These are phyloP conservation scores for Amphiprion clarkii DNA, from an alignment of 2,797 vertebrate species.

Conservation along the genomic window DNA sequence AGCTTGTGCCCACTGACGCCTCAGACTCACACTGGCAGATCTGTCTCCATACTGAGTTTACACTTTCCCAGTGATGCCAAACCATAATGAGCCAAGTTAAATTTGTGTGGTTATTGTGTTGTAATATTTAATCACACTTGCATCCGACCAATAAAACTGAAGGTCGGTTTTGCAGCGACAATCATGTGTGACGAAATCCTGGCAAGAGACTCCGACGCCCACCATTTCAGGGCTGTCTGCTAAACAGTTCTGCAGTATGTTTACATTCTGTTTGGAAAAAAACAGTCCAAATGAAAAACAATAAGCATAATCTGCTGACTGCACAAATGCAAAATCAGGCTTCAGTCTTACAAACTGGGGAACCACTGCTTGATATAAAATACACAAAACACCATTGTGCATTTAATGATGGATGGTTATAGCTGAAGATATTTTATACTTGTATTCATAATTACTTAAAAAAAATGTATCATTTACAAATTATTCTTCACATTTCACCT, in stretches of 20 bases:
- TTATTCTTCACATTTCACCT: too few species aligned
- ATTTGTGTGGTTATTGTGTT: slow-evolving; percentile 53
- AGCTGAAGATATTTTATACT: too few species aligned
- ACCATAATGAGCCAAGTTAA: slow-evolving; percentile 58
- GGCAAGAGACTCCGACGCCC: neutral
- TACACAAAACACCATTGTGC: too few species aligned
- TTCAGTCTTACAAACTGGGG: neutral
- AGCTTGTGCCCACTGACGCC: slow-evolving; percentile 7
- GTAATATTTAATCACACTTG: slow-evolving; percentile 54
- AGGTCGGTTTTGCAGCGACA: slow-evolving; percentile 25
- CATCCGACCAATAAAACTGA: slow-evolving; percentile 36
- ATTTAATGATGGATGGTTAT: too few species aligned
- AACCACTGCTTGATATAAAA: neutral
- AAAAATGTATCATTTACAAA: too few species aligned
- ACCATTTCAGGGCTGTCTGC: neutral
- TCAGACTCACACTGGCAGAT: slow-evolving; percentile 3
- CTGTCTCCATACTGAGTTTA: slow-evolving; percentile 22
- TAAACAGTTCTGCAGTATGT: slow-evolving; percentile 10
- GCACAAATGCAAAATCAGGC: slow-evolving; percentile 1
- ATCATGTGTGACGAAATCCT: slow-evolving; percentile 41
- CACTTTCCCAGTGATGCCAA: slow-evolving; percentile 47
- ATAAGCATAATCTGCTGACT: neutral
- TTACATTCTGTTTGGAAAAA: slow-evolving; percentile 32
- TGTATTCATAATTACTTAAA: too few species aligned
- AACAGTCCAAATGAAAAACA: slow-evolving; percentile 17